These are phyloP conservation scores for Sternotherus odoratus DNA, from an alignment of 2,797 vertebrate species.

Conservation along the genomic window DNA sequence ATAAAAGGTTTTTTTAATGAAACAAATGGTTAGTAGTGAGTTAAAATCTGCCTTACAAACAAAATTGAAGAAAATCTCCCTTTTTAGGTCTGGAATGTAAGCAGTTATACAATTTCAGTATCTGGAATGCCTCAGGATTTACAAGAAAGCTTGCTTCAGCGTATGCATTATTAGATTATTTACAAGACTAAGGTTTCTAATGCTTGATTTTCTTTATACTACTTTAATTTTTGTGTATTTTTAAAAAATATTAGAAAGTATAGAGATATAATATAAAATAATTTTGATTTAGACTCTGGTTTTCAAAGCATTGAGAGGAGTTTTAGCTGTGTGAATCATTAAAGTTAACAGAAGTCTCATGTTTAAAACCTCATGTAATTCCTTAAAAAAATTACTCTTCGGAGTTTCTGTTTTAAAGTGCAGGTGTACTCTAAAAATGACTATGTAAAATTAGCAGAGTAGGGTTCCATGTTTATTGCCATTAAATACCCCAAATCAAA, in stretches of 20 bases:
- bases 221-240: background rate
- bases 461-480: background rate
- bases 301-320: background rate
- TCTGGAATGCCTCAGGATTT: constrained; percentile 72
- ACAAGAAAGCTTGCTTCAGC: constrained; percentile 50
- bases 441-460: background rate
- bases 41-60: constrained; percentile 50
- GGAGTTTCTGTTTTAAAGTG: constrained; percentile 6
- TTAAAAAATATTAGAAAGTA: constrained; percentile 1
- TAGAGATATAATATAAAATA: background rate
- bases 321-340: background rate
- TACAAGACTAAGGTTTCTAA: constrained; percentile 43
- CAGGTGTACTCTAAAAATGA: background rate
- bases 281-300: background rate
- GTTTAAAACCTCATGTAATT: background rate
- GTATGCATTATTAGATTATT: constrained; percentile 54
- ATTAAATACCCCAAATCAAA: background rate
- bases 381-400: background rate
- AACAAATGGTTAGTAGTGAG: constrained; percentile 23
- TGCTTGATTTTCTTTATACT: constrained; percentile 28
- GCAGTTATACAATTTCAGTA: constrained; percentile 60
- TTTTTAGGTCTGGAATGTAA: constrained; percentile 70
- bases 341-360: background rate
- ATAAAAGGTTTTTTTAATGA: constrained; percentile 50
- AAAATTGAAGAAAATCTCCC: constrained; percentile 54